phyloP scores from a whole-genome alignment of 2,113 vertebrate genomes.

The Cervus canadensis region DNA sequence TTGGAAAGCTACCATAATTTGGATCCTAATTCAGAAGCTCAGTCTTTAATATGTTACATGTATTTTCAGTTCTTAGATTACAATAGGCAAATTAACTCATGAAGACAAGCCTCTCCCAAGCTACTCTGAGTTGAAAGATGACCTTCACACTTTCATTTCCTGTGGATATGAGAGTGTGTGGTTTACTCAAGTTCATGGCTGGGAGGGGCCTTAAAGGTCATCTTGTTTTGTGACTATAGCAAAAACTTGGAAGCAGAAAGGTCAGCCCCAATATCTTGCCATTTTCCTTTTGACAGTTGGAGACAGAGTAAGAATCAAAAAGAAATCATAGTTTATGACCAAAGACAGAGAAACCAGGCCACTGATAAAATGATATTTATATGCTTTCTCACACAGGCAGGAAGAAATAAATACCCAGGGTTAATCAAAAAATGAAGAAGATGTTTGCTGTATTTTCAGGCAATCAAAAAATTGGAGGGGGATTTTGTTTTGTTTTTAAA shows the following conservation, averaged over 20 bases:
- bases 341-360: not conserved
- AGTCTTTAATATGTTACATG: not conserved
- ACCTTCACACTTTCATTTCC: conserved; percentile 51
- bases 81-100: not conserved
- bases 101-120: not conserved
- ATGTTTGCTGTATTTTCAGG: not conserved
- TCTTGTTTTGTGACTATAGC: not conserved
- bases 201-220: conserved; percentile 43
- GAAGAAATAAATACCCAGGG: not conserved
- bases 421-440: not conserved
- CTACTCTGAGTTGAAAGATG: not conserved
- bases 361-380: not conserved
- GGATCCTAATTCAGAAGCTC: not conserved
- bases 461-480: not conserved
- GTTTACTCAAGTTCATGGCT: not conserved
- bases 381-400: not conserved
- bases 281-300: conserved; percentile 50
- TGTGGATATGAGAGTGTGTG: not conserved
- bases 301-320: conserved; percentile 42
- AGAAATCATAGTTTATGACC: conserved; percentile 34
- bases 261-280: conserved; percentile 49
- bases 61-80: not conserved
- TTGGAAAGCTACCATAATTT: not conserved
- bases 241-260: conserved; percentile 44
- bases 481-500: not conserved